These are phyloP conservation scores for Corvus moneduloides DNA, from an alignment of 2,113 vertebrate genomes.

Conservation along the genomic window DNA sequence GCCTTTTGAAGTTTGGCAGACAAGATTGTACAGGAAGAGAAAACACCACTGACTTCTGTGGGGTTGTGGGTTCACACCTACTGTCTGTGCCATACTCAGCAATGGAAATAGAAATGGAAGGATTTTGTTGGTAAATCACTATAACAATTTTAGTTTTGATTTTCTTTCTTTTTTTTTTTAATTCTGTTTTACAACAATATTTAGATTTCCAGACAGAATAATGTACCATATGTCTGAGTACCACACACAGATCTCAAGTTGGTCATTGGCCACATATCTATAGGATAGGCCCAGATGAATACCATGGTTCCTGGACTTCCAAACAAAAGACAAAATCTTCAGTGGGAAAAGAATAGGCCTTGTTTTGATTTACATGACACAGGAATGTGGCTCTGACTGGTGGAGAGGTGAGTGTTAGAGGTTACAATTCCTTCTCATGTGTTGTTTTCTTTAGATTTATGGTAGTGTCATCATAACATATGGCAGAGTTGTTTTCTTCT, in stretches of 20 bases:
- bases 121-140: background rate
- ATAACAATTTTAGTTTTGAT: background rate
- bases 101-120: background rate
- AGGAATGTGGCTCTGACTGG: background rate
- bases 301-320: background rate
- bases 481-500: background rate
- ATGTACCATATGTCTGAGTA: background rate
- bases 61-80: background rate
- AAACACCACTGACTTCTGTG: background rate
- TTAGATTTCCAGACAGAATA: background rate
- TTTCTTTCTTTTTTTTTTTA: background rate
- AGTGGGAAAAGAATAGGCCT: background rate
- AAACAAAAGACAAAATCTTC: background rate
- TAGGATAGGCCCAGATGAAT: background rate
- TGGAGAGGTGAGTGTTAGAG: background rate
- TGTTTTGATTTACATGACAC: background rate
- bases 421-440: background rate
- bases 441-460: background rate
- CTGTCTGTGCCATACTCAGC: background rate
- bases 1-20: background rate
- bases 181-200: background rate
- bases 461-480: background rate
- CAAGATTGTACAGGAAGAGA: background rate
- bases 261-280: background rate
- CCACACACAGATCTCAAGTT: background rate